These are phyloP conservation scores for Uloborus plumipes DNA, from an alignment of 2,888 invertebrate genomes.

Conservation along the genomic window DNA sequence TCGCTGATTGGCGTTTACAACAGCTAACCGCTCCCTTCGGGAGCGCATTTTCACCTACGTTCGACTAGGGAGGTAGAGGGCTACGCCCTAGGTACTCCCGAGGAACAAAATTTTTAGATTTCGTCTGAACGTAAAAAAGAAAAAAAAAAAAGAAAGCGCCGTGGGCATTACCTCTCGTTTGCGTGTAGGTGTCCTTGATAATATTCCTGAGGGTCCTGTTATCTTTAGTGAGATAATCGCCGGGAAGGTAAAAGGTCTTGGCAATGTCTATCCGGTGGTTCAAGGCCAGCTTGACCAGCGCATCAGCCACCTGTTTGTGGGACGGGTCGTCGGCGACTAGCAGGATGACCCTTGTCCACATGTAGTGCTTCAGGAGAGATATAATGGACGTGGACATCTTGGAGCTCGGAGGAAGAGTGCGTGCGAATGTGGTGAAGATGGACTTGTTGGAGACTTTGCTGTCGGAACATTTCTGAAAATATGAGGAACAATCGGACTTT, in stretches of 20 bases:
- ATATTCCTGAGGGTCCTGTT: constrained; percentile 82
- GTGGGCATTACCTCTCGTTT: constrained; percentile 82
- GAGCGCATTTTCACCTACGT: too few relatives aligned
- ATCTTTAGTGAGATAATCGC: constrained; percentile 81
- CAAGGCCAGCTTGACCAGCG: constrained; percentile 69
- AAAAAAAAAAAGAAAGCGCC: not conserved
- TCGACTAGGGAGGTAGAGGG: too few relatives aligned
- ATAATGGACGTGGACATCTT: constrained; percentile 73
- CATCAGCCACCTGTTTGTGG: constrained; percentile 66
- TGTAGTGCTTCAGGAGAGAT: constrained; percentile 72
- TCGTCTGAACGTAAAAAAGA: too few relatives aligned
- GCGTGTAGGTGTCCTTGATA: constrained; percentile 82
- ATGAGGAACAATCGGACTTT: not conserved
- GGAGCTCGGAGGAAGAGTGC: constrained; percentile 74
- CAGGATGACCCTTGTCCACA: constrained; percentile 77
- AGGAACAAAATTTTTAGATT: too few relatives aligned
- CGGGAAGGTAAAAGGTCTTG: constrained; percentile 76
- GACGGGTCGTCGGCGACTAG: constrained; percentile 65
- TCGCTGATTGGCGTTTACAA: too few relatives aligned
- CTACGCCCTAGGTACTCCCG: too few relatives aligned
- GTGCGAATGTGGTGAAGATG: constrained; percentile 74
- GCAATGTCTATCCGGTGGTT: constrained; percentile 72
- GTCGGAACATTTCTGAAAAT: constrained; percentile 72
- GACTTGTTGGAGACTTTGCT: constrained; percentile 72
- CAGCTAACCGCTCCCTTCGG: too few relatives aligned